Conservation (phyloP, 2,113 vertebrate genomes). For the Alaudala cheleensis region DNA sequence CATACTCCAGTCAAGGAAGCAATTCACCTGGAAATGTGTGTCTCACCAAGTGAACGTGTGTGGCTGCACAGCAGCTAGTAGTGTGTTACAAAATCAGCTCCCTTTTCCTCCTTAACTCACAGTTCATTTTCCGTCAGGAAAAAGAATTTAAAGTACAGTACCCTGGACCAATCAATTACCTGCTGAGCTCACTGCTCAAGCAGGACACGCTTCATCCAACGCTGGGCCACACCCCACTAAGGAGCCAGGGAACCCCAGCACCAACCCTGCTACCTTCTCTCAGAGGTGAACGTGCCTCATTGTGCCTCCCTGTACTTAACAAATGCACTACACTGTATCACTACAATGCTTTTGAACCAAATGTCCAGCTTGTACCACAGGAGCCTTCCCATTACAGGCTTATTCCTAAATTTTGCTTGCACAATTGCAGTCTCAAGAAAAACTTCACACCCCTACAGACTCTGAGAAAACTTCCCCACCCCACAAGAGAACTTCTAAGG, state of each 20-base stretch:
- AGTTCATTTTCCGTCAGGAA: constrained; percentile 29
- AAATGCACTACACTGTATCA: neutral
- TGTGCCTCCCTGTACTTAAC: neutral
- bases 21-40: neutral
- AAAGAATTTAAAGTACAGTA: constrained; percentile 42
- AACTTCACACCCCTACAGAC: constrained; percentile 39
- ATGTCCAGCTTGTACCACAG: constrained; percentile 1
- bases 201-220: neutral
- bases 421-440: constrained; percentile 40
- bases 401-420: constrained; percentile 21
- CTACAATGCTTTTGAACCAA: constrained; percentile 28
- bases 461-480: constrained; percentile 53
- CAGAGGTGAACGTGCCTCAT: neutral
- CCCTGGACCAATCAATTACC: constrained; percentile 40
- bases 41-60: neutral
- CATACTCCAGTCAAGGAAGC: constrained; percentile 16
- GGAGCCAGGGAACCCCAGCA: neutral
- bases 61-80: constrained; percentile 68
- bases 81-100: neutral
- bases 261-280: neutral
- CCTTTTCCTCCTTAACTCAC: neutral
- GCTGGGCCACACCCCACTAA: neutral
- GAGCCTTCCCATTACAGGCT: constrained; percentile 23
- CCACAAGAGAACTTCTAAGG: constrained; percentile 69
- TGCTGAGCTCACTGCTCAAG: neutral